A percentile compares a stretch with the other conserved stretches of the same genome.
phyloP scores from a whole-genome alignment of 2,113 vertebrate species.

The Notarius lentiginosus region DNA sequence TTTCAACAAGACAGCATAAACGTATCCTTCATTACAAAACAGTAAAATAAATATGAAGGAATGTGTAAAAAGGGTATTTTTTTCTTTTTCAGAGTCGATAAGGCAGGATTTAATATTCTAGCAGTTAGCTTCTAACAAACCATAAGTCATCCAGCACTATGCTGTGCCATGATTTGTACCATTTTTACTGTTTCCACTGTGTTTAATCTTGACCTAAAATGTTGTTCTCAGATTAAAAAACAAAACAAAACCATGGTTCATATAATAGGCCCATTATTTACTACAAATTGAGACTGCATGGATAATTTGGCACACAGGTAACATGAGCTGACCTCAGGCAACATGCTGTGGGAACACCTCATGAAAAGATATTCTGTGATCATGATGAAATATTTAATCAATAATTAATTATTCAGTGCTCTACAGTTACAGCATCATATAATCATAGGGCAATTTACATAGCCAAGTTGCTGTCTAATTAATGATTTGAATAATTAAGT shows the following conservation, averaged over 20 bases:
- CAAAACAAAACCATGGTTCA: not conserved
- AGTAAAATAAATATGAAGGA: slow-evolving; percentile 1
- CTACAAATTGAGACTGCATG: slow-evolving; percentile 4
- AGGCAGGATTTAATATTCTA: slow-evolving; percentile 1
- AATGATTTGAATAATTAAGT: slow-evolving; percentile 49
- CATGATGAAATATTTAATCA: slow-evolving; percentile 52
- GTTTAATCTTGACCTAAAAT: not conserved
- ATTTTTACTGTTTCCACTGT: not conserved
- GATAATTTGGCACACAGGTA: slow-evolving; percentile 30
- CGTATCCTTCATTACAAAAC: slow-evolving; percentile 11
- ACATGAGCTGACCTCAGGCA: slow-evolving; percentile 31
- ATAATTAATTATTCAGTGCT: slow-evolving; percentile 47
- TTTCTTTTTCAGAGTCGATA: not conserved
- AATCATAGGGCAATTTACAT: slow-evolving; percentile 46
- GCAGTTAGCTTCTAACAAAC: not conserved
- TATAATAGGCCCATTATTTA: not conserved
- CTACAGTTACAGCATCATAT: slow-evolving; percentile 25
- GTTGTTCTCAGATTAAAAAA: not conserved
- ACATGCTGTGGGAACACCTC: slow-evolving; percentile 2
- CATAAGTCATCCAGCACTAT: not conserved
- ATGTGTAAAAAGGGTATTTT: not conserved
- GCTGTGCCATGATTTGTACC: not conserved
- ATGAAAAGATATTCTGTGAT: slow-evolving; percentile 31
- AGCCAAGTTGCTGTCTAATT: slow-evolving; percentile 50
- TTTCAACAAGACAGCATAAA: slow-evolving; percentile 25